Evolutionary conservation across 2,797 vertebrate species (phyloP).

Genomic region (Gallinago solitaria): DNA sequence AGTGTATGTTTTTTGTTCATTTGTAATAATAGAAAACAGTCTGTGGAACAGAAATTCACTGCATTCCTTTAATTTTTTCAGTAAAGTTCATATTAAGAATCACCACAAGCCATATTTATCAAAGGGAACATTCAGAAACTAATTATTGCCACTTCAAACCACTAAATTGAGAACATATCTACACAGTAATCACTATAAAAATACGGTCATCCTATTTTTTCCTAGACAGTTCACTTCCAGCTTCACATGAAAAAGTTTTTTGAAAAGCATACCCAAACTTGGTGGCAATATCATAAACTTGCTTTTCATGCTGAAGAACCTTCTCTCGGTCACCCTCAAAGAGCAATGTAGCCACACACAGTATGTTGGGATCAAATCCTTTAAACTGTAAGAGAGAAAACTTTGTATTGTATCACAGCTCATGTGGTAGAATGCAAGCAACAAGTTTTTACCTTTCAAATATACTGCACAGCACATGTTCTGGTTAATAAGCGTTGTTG

Average conservation of each 20-base stretch:
- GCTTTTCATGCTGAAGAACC: conserved; percentile 98
- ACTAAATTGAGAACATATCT: neutral
- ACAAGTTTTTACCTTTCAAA: neutral
- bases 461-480: neutral
- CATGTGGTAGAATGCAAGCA: neutral
- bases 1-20: conserved; percentile 74
- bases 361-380: conserved; percentile 92
- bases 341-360: conserved; percentile 95
- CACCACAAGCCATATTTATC: neutral
- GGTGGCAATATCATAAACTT: conserved; percentile 98
- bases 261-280: conserved; percentile 90
- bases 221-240: neutral
- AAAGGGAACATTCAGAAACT: neutral
- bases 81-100: neutral
- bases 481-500: neutral
- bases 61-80: conserved; percentile 60
- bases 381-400: conserved; percentile 87
- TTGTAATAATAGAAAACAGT: conserved; percentile 74
- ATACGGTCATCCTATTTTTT: neutral
- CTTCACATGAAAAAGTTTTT: neutral
- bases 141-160: neutral
- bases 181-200: neutral
- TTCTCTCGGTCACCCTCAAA: conserved; percentile 96
- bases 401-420: neutral
- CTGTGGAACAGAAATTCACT: conserved; percentile 81